Evolutionary conservation across 2,113 vertebrate species (phyloP).

Genomic region (Psephotus haematonotus): DNA sequence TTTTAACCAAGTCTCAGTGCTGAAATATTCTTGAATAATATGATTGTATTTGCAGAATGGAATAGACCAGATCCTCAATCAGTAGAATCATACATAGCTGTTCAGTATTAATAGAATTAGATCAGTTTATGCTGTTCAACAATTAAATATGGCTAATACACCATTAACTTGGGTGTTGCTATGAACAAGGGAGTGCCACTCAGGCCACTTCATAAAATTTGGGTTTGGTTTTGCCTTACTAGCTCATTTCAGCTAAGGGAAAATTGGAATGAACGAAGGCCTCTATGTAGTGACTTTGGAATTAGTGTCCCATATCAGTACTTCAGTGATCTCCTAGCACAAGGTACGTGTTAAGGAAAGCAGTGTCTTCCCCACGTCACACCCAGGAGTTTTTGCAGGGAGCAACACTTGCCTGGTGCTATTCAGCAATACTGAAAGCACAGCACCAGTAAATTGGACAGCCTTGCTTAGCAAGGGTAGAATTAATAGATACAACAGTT

Average conservation of each 20-base stretch:
- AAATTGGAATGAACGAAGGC: background rate
- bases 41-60: background rate
- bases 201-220: background rate
- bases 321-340: background rate
- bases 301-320: background rate
- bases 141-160: background rate
- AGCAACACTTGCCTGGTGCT: background rate
- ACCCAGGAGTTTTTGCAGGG: background rate
- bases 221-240: background rate
- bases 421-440: background rate
- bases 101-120: background rate
- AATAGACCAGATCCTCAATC: background rate
- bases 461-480: background rate
- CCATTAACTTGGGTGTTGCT: background rate
- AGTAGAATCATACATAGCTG: background rate
- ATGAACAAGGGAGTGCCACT: background rate
- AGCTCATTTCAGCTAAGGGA: background rate
- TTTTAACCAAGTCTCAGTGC: background rate
- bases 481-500: background rate
- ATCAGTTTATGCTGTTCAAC: background rate
- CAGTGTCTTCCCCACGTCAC: background rate
- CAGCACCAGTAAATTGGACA: background rate
- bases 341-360: rapidly evolving
- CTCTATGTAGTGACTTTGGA: background rate
- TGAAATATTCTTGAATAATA: background rate